Base-by-base conservation (phyloP, 1,140 invertebrate species). In the Drosophila melanica region DNA sequence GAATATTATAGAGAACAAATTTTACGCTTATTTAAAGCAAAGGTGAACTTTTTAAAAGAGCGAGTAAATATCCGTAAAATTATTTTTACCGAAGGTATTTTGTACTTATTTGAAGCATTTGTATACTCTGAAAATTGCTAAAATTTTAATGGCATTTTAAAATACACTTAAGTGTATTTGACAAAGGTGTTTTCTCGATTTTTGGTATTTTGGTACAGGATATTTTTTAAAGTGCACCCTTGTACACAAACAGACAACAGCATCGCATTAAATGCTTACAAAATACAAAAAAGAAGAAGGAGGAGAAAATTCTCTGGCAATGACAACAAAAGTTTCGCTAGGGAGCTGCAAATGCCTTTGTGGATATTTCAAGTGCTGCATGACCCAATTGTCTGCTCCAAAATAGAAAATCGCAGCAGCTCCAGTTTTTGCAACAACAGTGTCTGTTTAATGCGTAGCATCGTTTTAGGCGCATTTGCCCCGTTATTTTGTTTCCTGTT, bases 371-470 rank as follows among this genome's bases (percentile, higher is more conserved):
- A 73, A 80, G 77, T 66, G 73, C 73, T 69, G 45, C 70, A 33
- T 81, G 81, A 84, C 81, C 81, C 51, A 81, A 54, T 86, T 85
- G 57, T 30, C 8, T 50, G 39, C 60, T 37, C 5, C 14, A 48
- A 41, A 55, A 27, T 44, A 47, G 41, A 51, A 58, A 65, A 30
- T 58, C 39, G 59, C 53, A 51, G 68, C 45, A 59, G 41, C 58
- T 64, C 27, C 41, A 39, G 27, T 14, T 33, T 67, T 42, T 51
- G 27, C 27, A 27, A 6, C 27, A 44, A 58, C 54, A 58, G 44
- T 58, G 54, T 5, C 27, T 27, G 12, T 27, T 42, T 14, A 10
- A 27, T 30, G 37, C 58, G 58, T 63, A 81, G 80, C 80, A 84
- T 84, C 77, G 63, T 77, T 71, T 67, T 69, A 64, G 75, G 65